Conservation (phyloP, 2,113 vertebrate genomes). For the Aspidoscelis tigris region DNA sequence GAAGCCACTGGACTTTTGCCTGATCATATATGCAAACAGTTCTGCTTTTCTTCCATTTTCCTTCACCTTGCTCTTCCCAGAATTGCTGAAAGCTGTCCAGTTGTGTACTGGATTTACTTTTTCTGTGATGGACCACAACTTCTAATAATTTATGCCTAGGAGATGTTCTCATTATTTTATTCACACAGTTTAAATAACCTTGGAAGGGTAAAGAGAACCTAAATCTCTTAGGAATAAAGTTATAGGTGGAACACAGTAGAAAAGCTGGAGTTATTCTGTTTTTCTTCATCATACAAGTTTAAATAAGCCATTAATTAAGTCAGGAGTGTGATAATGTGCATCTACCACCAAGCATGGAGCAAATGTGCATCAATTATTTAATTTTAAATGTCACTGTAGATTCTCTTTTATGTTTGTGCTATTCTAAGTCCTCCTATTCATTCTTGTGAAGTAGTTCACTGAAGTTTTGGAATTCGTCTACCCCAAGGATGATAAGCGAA, state of each 20-base stretch:
- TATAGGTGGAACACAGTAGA: background rate
- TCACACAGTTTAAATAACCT: conserved; percentile 48
- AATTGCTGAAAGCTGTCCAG: conserved; percentile 38
- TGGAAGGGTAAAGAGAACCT: background rate
- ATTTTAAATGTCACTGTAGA: background rate
- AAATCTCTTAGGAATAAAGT: conserved; percentile 49
- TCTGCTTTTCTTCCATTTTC: conserved; percentile 12
- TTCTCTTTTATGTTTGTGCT: conserved; percentile 3
- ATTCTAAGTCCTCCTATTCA: background rate
- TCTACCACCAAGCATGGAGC: background rate
- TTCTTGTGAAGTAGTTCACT: too few species aligned
- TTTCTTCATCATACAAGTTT: conserved; percentile 36
- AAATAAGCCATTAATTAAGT: background rate
- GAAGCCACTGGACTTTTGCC: background rate
- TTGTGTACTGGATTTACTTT: conserved; percentile 35
- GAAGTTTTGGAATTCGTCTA: too few species aligned
- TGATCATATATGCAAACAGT: conserved; percentile 17
- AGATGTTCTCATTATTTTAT: conserved; percentile 25
- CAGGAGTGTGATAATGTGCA: background rate
- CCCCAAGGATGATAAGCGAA: too few species aligned
- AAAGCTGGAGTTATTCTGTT: background rate
- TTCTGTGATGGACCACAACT: conserved; percentile 38
- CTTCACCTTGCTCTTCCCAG: conserved; percentile 21
- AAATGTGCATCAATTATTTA: conserved; percentile 7
- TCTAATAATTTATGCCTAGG: conserved; percentile 47